Evolutionary conservation across 2,888 invertebrate genomes (phyloP).

Genomic region (Anoncus sp.): DNA sequence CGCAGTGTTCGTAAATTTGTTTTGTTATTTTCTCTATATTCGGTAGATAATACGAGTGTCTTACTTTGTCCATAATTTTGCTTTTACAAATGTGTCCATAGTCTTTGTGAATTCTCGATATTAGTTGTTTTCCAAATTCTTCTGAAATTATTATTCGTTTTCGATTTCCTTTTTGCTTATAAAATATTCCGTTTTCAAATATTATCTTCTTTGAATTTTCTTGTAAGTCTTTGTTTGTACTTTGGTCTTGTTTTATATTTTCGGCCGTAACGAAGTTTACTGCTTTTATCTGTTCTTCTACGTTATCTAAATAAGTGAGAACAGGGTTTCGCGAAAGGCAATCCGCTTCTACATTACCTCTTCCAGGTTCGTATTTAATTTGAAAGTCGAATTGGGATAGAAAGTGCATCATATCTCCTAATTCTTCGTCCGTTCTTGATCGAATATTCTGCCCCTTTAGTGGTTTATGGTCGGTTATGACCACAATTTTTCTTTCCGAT

Average conservation of each 20-base stretch:
- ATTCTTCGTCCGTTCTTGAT: slow-evolving; percentile 63
- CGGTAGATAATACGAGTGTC: slow-evolving; percentile 40
- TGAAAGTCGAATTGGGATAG: slow-evolving; percentile 59
- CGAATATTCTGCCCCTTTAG: slow-evolving; percentile 55
- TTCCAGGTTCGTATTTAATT: slow-evolving; percentile 61
- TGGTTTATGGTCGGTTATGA: slow-evolving; percentile 62
- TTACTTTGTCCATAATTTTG: slow-evolving; percentile 41
- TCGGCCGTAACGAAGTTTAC: slow-evolving; percentile 54
- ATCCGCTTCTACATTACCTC: slow-evolving; percentile 57
- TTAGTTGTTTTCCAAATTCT: slow-evolving; percentile 51
- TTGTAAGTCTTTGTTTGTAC: slow-evolving; percentile 40
- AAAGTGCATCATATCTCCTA: slow-evolving; percentile 55
- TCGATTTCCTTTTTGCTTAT: slow-evolving; percentile 37
- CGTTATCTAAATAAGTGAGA: slow-evolving; percentile 37
- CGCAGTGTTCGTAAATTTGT: slow-evolving; percentile 39
- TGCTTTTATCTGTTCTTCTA: slow-evolving; percentile 54
- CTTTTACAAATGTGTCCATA: slow-evolving; percentile 49
- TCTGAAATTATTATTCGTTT: slow-evolving; percentile 55
- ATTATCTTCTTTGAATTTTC: slow-evolving; percentile 38
- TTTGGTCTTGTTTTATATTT: slow-evolving; percentile 54
- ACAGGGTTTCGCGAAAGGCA: slow-evolving; percentile 59
- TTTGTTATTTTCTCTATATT: slow-evolving; percentile 51
- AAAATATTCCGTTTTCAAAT: slow-evolving; percentile 47
- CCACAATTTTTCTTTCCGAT: slow-evolving; percentile 60
- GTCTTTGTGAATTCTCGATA: slow-evolving; percentile 39